A percentile compares a stretch with the other conserved stretches of the same genome.
Evolutionary conservation across 2,113 vertebrate species (phyloP).

Genomic region (Upupa epops): DNA sequence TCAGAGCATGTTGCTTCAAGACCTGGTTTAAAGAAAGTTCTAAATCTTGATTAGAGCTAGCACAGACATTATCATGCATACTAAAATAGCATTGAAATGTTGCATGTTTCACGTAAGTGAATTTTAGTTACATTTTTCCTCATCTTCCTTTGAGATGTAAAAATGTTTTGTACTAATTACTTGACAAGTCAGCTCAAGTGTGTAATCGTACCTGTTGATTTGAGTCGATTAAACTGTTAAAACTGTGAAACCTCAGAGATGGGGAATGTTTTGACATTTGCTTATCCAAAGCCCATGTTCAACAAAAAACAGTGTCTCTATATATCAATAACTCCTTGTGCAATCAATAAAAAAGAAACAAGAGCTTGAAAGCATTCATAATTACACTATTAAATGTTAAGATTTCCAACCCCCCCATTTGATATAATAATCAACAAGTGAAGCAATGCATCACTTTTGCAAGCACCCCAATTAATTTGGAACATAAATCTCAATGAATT

Average conservation of each 20-base stretch:
- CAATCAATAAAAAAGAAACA: background rate
- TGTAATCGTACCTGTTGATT: background rate
- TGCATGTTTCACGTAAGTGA: background rate
- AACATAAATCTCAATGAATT: constrained; percentile 42
- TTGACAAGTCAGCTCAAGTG: background rate
- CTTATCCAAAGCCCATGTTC: background rate
- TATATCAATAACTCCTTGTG: background rate
- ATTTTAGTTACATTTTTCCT: background rate
- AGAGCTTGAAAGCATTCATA: constrained; percentile 16
- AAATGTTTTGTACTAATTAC: background rate
- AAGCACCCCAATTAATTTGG: constrained; percentile 52
- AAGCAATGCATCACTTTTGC: background rate
- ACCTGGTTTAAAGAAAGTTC: background rate
- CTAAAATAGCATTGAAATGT: background rate
- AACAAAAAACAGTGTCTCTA: background rate
- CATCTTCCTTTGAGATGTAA: background rate
- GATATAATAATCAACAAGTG: constrained; percentile 41
- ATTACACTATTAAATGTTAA: constrained; percentile 48
- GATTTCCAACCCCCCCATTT: constrained; percentile 5
- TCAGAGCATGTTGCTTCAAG: background rate
- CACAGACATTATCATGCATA: background rate
- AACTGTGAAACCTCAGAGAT: background rate
- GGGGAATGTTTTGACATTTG: background rate
- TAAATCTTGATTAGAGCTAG: background rate
- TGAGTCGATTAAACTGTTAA: background rate